phyloP scores from a whole-genome alignment of 2,888 invertebrate species.

The Chalcosyrphus nemorum region DNA sequence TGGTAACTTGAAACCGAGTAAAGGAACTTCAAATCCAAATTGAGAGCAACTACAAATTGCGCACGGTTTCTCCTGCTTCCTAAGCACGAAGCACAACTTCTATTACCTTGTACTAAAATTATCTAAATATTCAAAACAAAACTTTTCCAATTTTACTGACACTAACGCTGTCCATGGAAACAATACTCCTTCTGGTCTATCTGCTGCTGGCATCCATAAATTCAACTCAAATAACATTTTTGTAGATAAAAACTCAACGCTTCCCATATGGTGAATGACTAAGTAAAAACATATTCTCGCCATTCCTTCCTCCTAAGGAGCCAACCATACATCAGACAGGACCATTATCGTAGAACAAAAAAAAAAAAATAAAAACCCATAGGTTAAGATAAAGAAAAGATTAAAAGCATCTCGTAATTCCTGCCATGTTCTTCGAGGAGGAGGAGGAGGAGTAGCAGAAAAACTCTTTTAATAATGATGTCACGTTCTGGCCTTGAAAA shows the following conservation, averaged over 20 bases:
- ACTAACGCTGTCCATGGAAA: background rate
- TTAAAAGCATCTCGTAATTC: conserved; percentile 24
- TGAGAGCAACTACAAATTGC: too few species aligned
- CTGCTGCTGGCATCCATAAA: background rate
- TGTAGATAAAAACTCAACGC: background rate
- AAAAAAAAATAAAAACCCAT: too few species aligned
- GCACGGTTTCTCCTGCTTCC: too few species aligned
- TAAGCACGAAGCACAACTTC: too few species aligned
- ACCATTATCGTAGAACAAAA: background rate
- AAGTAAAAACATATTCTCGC: background rate
- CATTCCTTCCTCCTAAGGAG: background rate
- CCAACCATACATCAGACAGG: conserved; percentile 1
- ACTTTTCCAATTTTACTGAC: background rate
- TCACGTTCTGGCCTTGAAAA: conserved; percentile 30
- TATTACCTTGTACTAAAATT: too few species aligned
- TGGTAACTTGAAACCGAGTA: too few species aligned
- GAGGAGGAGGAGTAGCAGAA: too few species aligned
- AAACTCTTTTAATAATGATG: conserved; percentile 3
- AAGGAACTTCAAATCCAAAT: too few species aligned
- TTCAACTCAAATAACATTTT: background rate
- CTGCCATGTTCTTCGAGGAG: background rate
- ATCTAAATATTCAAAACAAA: too few species aligned
- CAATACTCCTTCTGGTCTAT: background rate
- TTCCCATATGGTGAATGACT: background rate
- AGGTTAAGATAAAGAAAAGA: conserved; percentile 19